Evolutionary conservation across 2,888 invertebrate genomes (phyloP), one percentile per base, ranked within the genome.

Genomic region (Platycnemis pennipes): DNA sequence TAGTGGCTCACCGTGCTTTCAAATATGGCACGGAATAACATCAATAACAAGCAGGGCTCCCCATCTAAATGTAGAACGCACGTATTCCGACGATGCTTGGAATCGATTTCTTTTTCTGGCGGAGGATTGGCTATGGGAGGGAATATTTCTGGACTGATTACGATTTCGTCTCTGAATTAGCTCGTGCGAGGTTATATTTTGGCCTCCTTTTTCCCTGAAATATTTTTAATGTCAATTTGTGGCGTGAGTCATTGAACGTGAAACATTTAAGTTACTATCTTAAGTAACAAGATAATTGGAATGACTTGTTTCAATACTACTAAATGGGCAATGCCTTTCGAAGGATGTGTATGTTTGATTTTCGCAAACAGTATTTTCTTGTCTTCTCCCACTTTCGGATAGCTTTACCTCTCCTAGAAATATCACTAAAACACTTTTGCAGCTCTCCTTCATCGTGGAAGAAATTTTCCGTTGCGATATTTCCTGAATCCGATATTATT

Each of bases 11-110:
- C 77, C 77, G 5, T 26, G 77, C 8, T 77, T 77, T 77, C 77
- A 31, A 77, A 77, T 77, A 16, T 77, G 77, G 77, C 77, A 77
- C 77, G 77, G 77, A 31, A 77, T 77, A 22, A 37, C 77, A 77
- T 77, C 77, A 77, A 77, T 77, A 77, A 37, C 77, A 77, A 37
- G 31, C 26, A 77, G 77, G 13, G 16, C 31, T 37, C 77, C 26
- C 63, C 1, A 63, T 77, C 77, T 77, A 77, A 77, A 77, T 77
- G 77, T 77, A 37, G 77, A 77, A 37, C 37, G 77, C 77, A 77
- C 77, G 77, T 77, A 37, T 77, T 37, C 37, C 31, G 37, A 37
- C 77, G 77, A 77, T 16, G 37, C n/a, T 77, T 31, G n/a, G 77
- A 77, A 77, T 77, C 77, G 77, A 77, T 77, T 77, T 77, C 49